phyloP scores from a whole-genome alignment of 2,113 vertebrate species.

The Antechinus stuartii region DNA sequence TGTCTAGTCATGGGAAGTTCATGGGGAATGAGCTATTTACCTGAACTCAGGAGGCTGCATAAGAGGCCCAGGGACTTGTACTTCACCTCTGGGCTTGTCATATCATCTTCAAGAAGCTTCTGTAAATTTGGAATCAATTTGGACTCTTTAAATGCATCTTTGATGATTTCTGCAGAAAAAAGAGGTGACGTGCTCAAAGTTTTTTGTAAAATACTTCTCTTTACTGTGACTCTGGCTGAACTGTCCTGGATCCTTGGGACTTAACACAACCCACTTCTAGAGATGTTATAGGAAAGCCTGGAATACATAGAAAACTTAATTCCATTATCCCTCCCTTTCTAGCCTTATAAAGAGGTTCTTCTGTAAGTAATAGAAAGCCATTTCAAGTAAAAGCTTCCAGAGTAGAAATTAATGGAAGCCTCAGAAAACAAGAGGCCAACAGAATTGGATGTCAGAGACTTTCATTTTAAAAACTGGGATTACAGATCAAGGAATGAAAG shows the following conservation, averaged over 20 bases:
- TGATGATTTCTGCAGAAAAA: constrained; percentile 85
- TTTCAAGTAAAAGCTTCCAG: background rate
- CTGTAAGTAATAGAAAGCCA: background rate
- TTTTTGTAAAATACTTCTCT: background rate
- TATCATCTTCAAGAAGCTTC: constrained; percentile 88
- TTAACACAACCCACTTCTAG: background rate
- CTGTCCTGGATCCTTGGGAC: background rate
- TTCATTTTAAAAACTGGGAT: background rate
- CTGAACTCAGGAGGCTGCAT: constrained; percentile 90
- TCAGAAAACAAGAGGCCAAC: background rate
- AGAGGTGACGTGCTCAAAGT: background rate
- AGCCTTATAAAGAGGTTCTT: background rate
- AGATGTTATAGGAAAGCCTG: background rate
- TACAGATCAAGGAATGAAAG: background rate
- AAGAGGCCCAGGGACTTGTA: constrained; percentile 89
- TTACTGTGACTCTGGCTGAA: background rate
- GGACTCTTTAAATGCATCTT: constrained; percentile 84
- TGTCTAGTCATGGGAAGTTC: background rate
- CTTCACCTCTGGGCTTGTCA: constrained; percentile 90
- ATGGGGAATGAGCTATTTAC: constrained; percentile 76
- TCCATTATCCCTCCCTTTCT: background rate
- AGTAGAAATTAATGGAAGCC: background rate
- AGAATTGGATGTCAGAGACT: background rate
- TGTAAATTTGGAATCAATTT: constrained; percentile 87
- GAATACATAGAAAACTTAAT: background rate